These are phyloP conservation scores for Gambusia affinis DNA, from an alignment of 2,113 vertebrate genomes.

Conservation along the genomic window DNA sequence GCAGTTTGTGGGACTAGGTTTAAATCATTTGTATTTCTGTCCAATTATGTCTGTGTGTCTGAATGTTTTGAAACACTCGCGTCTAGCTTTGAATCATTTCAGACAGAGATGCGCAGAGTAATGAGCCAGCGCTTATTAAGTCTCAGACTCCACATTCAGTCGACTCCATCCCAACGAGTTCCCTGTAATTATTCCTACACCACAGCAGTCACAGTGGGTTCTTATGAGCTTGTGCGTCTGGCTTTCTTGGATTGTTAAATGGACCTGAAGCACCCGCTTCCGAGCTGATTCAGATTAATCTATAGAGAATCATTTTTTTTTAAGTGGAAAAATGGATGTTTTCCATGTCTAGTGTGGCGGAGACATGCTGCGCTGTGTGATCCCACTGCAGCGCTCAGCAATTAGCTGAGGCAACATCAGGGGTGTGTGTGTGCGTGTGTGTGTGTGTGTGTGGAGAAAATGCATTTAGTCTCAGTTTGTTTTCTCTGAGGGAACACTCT, in stretches of 20 bases:
- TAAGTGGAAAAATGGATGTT: constrained; percentile 12
- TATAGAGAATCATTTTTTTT: constrained; percentile 1
- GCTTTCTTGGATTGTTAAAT: constrained; percentile 13
- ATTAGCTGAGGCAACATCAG: background rate
- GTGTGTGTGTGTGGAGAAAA: background rate
- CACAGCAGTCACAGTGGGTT: background rate
- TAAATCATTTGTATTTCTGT: too few species aligned
- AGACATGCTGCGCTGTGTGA: constrained; percentile 2
- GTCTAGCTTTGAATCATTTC: background rate
- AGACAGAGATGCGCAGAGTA: background rate
- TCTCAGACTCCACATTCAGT: background rate
- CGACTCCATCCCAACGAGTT: too few species aligned
- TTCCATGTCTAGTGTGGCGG: background rate
- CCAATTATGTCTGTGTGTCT: background rate
- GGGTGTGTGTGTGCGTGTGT: background rate
- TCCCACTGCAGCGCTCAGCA: background rate
- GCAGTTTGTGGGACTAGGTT: too few species aligned
- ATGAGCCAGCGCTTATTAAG: background rate
- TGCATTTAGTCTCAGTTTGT: constrained; percentile 2
- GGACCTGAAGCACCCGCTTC: constrained; percentile 16
- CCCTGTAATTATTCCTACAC: too few species aligned
- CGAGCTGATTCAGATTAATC: constrained; percentile 9
- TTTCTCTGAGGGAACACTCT: background rate
- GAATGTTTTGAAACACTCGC: background rate
- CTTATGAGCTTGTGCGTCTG: constrained; percentile 9